Evolutionary conservation across 2,113 vertebrate genomes (phyloP).

Genomic region (Notarius lentiginosus): DNA sequence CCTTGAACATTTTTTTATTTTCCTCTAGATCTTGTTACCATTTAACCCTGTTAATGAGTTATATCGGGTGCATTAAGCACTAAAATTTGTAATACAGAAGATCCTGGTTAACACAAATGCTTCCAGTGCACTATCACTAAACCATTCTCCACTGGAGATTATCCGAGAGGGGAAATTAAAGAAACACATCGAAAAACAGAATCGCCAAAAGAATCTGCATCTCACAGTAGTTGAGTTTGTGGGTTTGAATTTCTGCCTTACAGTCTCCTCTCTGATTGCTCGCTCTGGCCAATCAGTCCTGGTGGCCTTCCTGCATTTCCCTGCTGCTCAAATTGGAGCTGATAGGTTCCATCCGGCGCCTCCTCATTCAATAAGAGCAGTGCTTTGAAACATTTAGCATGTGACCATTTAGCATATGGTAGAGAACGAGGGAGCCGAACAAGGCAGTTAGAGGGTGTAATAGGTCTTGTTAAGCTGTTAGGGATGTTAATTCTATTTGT

Average conservation of each 20-base stretch:
- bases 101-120: neutral
- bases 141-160: neutral
- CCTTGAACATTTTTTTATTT: neutral
- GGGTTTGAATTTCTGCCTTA: constrained; percentile 56
- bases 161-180: constrained; percentile 1
- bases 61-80: neutral
- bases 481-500: constrained; percentile 14
- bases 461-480: constrained; percentile 52
- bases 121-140: neutral
- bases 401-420: constrained; percentile 50
- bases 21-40: neutral
- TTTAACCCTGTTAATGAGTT: neutral
- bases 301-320: constrained; percentile 58
- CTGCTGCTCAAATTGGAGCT: constrained; percentile 66
- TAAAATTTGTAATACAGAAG: neutral
- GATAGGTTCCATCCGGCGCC: constrained; percentile 59
- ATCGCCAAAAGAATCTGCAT: constrained; percentile 45
- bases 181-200: neutral
- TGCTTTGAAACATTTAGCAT: constrained; percentile 53
- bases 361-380: constrained; percentile 54
- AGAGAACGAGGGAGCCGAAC: constrained; percentile 41
- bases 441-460: constrained; percentile 49
- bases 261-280: constrained; percentile 55
- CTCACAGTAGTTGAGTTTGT: constrained; percentile 46
- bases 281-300: constrained; percentile 57